Conservation (phyloP, 2,113 vertebrate species). For the Ciconia maguari region DNA sequence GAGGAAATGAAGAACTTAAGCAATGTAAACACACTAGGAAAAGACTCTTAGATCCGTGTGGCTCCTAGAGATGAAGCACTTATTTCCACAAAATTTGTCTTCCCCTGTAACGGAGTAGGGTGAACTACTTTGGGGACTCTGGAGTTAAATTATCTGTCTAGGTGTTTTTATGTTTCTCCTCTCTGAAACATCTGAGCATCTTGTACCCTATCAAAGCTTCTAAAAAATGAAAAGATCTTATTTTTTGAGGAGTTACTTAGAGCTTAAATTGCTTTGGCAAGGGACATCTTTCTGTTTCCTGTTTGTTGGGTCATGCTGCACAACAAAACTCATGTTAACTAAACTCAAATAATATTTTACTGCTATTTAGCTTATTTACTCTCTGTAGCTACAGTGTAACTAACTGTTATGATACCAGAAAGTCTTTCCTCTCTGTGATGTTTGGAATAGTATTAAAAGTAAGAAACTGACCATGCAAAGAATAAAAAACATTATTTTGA, state of each 20-base stretch:
- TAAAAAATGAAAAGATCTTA: background rate
- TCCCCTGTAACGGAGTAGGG: background rate
- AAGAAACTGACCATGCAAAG: background rate
- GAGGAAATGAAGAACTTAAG: slow-evolving; percentile 71
- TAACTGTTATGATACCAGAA: background rate
- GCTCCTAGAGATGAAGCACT: slow-evolving; percentile 42
- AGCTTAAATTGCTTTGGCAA: background rate
- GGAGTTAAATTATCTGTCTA: background rate
- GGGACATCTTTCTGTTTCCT: background rate
- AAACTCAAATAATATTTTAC: background rate
- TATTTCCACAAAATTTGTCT: slow-evolving; percentile 28
- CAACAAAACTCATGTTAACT: background rate
- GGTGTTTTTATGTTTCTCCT: background rate
- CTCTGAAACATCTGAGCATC: background rate
- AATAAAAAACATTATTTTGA: background rate
- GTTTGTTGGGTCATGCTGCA: background rate
- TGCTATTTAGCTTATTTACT: background rate
- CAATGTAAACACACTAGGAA: slow-evolving; percentile 69
- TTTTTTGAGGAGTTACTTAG: background rate
- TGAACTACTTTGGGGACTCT: background rate
- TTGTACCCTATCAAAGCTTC: background rate
- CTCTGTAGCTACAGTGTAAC: background rate
- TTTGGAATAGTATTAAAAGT: background rate
- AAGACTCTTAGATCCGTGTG: slow-evolving; percentile 30
- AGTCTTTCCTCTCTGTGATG: background rate